Evolutionary conservation across 2,797 vertebrate species (phyloP).

Genomic region (Channa striata): DNA sequence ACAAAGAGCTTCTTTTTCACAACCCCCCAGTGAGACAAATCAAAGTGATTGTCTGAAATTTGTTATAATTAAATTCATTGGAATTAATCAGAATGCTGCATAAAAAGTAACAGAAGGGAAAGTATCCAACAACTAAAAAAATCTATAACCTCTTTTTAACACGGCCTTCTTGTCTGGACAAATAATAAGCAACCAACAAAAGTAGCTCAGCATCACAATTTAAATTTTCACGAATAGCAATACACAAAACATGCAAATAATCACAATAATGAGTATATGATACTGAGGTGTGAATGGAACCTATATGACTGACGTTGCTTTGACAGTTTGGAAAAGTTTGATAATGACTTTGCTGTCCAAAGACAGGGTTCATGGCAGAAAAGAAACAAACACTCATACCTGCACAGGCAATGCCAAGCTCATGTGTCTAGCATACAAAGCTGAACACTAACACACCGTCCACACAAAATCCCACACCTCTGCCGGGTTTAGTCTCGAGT

Average conservation of each 20-base stretch:
- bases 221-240: conserved; percentile 36
- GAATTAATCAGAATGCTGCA: conserved; percentile 34
- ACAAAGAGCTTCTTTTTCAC: conserved; percentile 14
- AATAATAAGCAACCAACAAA: conserved; percentile 5
- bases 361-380: conserved; percentile 58
- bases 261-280: conserved; percentile 39
- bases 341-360: conserved; percentile 54
- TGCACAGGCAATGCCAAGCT: conserved; percentile 18
- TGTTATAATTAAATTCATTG: conserved; percentile 53
- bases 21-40: conserved; percentile 48
- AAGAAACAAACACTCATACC: conserved; percentile 24
- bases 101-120: not conserved
- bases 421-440: conserved; percentile 23
- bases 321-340: conserved; percentile 54
- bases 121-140: conserved; percentile 19
- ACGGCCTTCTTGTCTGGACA: not conserved
- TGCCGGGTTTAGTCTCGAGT: conserved; percentile 55
- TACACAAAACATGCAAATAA: conserved; percentile 33
- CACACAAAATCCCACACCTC: conserved; percentile 45
- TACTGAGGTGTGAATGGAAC: conserved; percentile 48
- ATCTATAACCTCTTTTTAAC: conserved; percentile 3
- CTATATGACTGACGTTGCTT: conserved; percentile 50
- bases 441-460: conserved; percentile 11
- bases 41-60: conserved; percentile 49
- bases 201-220: conserved; percentile 14